A percentile compares a stretch with the other conserved stretches of the same genome.
These are phyloP conservation scores for Gobionotothen gibberifrons DNA, from an alignment of 2,797 vertebrate genomes.

Conservation along the genomic window DNA sequence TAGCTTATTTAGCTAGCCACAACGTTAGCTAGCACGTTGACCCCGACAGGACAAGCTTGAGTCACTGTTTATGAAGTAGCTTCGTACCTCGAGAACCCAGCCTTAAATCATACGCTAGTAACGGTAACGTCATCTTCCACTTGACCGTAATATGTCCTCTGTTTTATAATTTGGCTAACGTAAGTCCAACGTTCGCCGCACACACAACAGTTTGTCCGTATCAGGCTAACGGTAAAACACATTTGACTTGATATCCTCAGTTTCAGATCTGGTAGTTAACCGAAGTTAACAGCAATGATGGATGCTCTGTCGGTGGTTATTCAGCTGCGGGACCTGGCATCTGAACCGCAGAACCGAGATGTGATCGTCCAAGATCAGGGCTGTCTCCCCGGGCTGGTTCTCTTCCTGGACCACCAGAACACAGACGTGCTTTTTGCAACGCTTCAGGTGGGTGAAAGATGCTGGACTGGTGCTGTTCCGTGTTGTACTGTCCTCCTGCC, in stretches of 20 bases:
- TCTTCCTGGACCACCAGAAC: constrained; percentile 84
- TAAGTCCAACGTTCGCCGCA: not conserved
- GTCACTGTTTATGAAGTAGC: not conserved
- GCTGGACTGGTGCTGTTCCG: not conserved
- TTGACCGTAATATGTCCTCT: too few species aligned
- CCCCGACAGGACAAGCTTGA: not conserved
- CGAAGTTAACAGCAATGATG: constrained; percentile 66
- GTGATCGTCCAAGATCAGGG: constrained; percentile 86
- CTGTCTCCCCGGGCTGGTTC: constrained; percentile 84
- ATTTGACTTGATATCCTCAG: not conserved
- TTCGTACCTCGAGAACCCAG: fast-evolving
- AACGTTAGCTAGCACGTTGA: not conserved
- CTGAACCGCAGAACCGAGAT: constrained; percentile 85
- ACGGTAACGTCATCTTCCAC: not conserved
- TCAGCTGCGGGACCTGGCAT: constrained; percentile 84
- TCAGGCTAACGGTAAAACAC: too few species aligned
- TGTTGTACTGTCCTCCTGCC: not conserved
- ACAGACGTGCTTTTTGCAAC: constrained; percentile 79
- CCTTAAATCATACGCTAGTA: not conserved
- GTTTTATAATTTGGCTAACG: fast-evolving
- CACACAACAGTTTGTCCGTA: not conserved
- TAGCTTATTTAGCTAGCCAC: constrained; percentile 42
- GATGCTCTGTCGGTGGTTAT: constrained; percentile 83
- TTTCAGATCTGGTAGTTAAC: constrained; percentile 2
- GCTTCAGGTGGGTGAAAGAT: constrained; percentile 74